Evolutionary conservation across 1,140 invertebrate species (phyloP), one percentile per base, ranked within the genome.

Genomic region (Rhynchophorus ferrugineus): DNA sequence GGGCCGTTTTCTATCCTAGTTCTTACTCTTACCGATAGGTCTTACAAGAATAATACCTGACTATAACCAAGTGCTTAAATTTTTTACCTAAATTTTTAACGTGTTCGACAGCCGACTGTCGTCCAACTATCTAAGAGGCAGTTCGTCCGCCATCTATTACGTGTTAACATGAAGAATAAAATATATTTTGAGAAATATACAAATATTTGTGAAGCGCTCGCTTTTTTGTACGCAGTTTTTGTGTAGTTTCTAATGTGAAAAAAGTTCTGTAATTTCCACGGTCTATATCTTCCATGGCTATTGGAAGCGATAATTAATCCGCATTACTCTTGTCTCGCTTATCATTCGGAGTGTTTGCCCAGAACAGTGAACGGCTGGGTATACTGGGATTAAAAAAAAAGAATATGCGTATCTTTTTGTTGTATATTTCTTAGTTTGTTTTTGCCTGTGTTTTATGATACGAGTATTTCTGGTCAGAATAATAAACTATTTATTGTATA

Each of bases 401-500:
- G 11, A 29, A 29, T 6, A 29, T 29, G 24, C 24, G 11, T 6
- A 29, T 29, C 5, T 29, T 52, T 44, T 52, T 36, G 21, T 20
- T 49, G 53, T 55, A 54, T 54, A 54, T 54, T 54, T 54, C 51
- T 54, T 46, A 46, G 44, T 29, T 29, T 29, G 5, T 29, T 42
- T 44, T 58, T 42, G 43, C 49, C 51, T 60, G 58, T 60, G 46
- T 60, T 56, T 45, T 56, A 29, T 29, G 11, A 29, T 38, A 57
- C 51, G 51, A 60, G 55, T 60, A 57, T 60, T 60, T 60, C 58
- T 60, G 58, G 58, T 60, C 58, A 60, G 24, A 46, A 54, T 48
- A 29, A 29, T 29, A 44, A 54, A 44, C 55, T 54, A 35, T 51
- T 49, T 57, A 50, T 60, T 29, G 58, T 60, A 60, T 45, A 60